A percentile compares a stretch with the other conserved stretches of the same genome.
phyloP scores from a whole-genome alignment of 2,888 invertebrate genomes.

The Orgyia antiqua region DNA sequence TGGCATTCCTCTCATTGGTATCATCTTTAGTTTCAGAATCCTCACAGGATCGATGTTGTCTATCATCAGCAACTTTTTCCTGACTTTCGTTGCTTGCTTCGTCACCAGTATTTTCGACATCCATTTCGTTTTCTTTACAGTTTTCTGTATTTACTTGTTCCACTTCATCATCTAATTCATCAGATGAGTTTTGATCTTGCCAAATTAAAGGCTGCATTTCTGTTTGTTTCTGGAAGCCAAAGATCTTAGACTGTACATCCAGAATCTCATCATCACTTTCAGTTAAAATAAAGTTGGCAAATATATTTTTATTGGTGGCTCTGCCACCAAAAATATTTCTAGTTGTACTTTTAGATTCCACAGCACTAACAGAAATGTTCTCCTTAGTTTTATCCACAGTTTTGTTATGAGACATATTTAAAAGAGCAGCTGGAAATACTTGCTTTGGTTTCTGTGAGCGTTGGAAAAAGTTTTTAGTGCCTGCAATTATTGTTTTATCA shows the following conservation, averaged over 20 bases:
- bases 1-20: no score
- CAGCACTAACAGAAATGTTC: constrained; percentile 19
- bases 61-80: no score
- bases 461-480: constrained; percentile 48
- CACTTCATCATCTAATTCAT: constrained; percentile 2
- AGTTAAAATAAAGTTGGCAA: constrained; percentile 52
- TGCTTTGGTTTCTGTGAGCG: constrained; percentile 37
- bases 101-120: no score
- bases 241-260: constrained; percentile 51
- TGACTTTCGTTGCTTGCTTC: no score
- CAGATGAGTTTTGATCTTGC: no score
- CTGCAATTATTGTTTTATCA: constrained; percentile 39
- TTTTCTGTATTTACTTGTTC: constrained; percentile 16
- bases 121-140: constrained; percentile 26
- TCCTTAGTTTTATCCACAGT: constrained; percentile 48
- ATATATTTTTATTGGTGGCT: constrained; percentile 49
- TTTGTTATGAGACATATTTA: constrained; percentile 49
- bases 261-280: constrained; percentile 63
- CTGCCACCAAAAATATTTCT: constrained; percentile 51
- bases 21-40: no score
- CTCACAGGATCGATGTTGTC: no score
- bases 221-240: constrained; percentile 40
- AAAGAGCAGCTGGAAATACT: constrained; percentile 47
- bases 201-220: constrained; percentile 23
- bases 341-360: constrained; percentile 33